A percentile compares a stretch with the other conserved stretches of the same genome.
These are phyloP conservation scores for Manacus vitellinus DNA, from an alignment of 2,113 vertebrate species.

Conservation along the genomic window DNA sequence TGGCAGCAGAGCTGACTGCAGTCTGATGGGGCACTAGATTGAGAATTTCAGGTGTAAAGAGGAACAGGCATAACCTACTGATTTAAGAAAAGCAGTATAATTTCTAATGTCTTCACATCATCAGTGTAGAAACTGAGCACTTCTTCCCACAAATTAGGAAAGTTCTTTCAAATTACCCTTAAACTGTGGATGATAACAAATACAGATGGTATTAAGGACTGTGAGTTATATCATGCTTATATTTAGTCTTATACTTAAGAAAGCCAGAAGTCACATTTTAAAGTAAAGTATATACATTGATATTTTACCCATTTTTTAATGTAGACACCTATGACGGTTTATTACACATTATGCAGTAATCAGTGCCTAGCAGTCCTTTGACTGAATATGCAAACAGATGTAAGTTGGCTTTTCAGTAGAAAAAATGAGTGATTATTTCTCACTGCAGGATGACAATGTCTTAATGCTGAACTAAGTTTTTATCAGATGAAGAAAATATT, in stretches of 20 bases:
- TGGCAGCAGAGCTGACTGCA: background rate
- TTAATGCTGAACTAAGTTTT: background rate
- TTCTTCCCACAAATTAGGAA: background rate
- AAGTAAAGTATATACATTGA: background rate
- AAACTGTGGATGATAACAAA: background rate
- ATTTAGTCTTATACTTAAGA: background rate
- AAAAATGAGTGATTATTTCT: background rate
- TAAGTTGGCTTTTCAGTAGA: background rate
- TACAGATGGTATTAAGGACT: rapidly evolving
- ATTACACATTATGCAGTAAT: background rate
- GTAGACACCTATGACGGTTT: background rate
- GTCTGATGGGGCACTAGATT: background rate
- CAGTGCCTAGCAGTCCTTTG: background rate
- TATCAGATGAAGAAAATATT: background rate
- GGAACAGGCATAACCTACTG: background rate
- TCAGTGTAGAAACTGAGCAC: rapidly evolving
- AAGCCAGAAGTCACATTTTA: background rate
- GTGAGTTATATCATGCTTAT: background rate
- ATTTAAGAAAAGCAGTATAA: background rate
- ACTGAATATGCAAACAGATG: background rate
- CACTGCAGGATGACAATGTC: background rate
- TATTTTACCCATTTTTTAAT: background rate
- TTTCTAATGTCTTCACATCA: background rate
- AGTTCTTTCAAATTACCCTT: background rate
- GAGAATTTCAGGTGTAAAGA: background rate